A percentile compares a stretch with the other conserved stretches of the same genome.
These are phyloP conservation scores for Xestia sexstrigata DNA, from an alignment of 2,888 invertebrate species.

Conservation along the genomic window DNA sequence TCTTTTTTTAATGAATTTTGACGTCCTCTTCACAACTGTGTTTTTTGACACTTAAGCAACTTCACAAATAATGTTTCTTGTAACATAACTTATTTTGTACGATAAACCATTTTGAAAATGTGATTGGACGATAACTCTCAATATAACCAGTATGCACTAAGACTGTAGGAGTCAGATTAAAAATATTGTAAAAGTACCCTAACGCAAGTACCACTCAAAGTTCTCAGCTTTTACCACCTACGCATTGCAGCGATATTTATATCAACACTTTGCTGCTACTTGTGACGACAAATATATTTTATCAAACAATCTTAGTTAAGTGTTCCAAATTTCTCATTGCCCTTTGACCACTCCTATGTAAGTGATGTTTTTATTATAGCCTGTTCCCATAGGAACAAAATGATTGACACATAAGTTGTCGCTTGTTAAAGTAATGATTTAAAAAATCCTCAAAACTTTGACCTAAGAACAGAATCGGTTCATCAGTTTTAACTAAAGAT, in stretches of 20 bases:
- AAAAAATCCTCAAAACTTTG: background rate
- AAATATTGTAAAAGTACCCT: slow-evolving; percentile 12
- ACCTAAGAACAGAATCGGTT: background rate
- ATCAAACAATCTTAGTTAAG: slow-evolving; percentile 20
- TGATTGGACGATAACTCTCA: background rate
- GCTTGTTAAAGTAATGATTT: background rate
- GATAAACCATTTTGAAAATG: background rate
- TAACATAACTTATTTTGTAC: background rate
- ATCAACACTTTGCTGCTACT: slow-evolving; percentile 9
- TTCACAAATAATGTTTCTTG: background rate
- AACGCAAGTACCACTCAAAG: slow-evolving; percentile 39
- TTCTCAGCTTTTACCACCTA: slow-evolving; percentile 30
- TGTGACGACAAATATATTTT: slow-evolving; percentile 23
- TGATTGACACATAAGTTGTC: background rate
- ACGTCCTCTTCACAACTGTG: background rate
- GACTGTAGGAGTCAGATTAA: slow-evolving; percentile 30
- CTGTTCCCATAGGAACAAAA: slow-evolving; percentile 5
- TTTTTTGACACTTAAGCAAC: background rate
- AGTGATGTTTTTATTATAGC: background rate
- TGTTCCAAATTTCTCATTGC: slow-evolving; percentile 18
- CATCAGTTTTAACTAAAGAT: background rate
- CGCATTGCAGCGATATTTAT: slow-evolving; percentile 33
- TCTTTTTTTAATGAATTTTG: background rate
- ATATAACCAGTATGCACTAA: background rate
- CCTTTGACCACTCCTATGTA: slow-evolving; percentile 27